These are phyloP conservation scores for Pachydiplax longipennis DNA, from an alignment of 2,888 invertebrate species.

Conservation along the genomic window DNA sequence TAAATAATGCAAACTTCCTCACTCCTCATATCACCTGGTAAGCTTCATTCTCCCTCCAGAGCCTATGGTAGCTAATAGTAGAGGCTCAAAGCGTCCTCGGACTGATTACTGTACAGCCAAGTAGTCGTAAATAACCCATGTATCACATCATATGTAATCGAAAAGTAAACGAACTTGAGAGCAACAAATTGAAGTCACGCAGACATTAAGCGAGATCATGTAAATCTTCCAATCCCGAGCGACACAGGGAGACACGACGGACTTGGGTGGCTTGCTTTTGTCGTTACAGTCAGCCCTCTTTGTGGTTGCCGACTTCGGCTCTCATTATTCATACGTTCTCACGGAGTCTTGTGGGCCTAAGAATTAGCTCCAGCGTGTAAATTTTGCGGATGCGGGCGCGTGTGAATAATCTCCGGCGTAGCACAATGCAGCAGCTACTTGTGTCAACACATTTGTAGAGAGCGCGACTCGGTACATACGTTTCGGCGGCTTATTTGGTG, in stretches of 20 bases:
- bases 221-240: background rate
- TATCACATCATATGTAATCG: too few species aligned
- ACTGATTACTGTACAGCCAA: too few species aligned
- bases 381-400: slow-evolving; percentile 10
- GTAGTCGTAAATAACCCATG: too few species aligned
- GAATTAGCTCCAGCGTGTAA: slow-evolving; percentile 23
- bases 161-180: too few species aligned
- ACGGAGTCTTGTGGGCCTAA: background rate
- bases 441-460: background rate
- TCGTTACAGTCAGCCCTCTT: background rate
- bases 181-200: too few species aligned
- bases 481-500: background rate
- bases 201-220: too few species aligned
- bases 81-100: too few species aligned
- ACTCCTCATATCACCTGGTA: too few species aligned
- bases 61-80: too few species aligned
- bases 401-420: background rate
- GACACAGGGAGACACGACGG: background rate
- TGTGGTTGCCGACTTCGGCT: background rate
- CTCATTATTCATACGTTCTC: slow-evolving; percentile 22
- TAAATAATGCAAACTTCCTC: too few species aligned
- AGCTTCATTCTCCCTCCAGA: too few species aligned
- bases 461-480: background rate
- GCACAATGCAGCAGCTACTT: background rate
- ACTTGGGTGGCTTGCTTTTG: background rate